Evolutionary conservation across 2,113 vertebrate genomes (phyloP).

Genomic region (Dasyornis broadbenti): DNA sequence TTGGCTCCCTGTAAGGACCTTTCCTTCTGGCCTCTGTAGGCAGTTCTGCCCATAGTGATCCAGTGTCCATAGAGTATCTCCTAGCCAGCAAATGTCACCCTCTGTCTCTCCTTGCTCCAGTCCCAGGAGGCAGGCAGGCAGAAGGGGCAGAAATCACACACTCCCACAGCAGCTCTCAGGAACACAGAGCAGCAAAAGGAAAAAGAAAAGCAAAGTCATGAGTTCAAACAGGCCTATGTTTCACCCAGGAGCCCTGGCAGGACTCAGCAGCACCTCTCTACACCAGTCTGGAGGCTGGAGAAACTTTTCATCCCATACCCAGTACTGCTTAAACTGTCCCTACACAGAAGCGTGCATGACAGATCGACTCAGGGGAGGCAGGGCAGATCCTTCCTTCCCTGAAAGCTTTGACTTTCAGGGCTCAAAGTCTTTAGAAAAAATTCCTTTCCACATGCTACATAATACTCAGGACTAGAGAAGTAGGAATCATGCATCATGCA

Average conservation of each 20-base stretch:
- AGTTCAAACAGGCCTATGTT: neutral
- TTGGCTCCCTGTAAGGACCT: neutral
- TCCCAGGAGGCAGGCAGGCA: neutral
- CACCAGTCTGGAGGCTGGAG: neutral
- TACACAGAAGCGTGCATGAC: fast-evolving
- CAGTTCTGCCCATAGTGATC: neutral
- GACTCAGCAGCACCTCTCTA: neutral
- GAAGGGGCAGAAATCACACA: fast-evolving
- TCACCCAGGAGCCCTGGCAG: neutral
- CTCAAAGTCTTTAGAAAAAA: neutral
- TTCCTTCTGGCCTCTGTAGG: neutral
- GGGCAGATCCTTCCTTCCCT: neutral
- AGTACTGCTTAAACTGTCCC: neutral
- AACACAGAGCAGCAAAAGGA: neutral
- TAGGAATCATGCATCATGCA: fast-evolving
- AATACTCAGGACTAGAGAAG: neutral
- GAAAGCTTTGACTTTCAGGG: neutral
- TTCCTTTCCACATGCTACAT: neutral
- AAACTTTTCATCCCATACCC: neutral
- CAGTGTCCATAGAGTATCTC: neutral
- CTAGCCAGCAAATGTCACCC: neutral
- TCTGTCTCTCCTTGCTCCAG: neutral
- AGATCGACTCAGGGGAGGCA: neutral
- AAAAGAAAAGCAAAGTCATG: neutral
- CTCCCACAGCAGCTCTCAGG: neutral